phyloP scores from a whole-genome alignment of 92 coral and sea anemone genomes.

The Zoanthus gigantus region DNA sequence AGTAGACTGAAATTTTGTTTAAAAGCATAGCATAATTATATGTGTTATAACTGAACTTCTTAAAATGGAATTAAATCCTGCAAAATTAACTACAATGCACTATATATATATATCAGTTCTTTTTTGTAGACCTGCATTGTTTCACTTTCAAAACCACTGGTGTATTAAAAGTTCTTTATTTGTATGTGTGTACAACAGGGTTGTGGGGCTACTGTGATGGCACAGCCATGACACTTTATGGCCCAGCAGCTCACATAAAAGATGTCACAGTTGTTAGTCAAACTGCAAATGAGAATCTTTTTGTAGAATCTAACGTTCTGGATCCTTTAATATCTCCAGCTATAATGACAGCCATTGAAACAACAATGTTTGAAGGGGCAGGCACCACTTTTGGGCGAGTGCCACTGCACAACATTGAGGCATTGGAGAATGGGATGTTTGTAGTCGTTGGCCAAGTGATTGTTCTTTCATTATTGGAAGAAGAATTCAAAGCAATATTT shows the following conservation, averaged over 20 bases:
- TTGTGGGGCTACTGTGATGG: not conserved
- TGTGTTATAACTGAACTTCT: not conserved
- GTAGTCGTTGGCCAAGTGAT: conserved; percentile 1
- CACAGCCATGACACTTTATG: not conserved
- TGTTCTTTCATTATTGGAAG: conserved; percentile 20
- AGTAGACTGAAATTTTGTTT: not conserved
- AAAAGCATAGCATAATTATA: not conserved
- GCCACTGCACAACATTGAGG: conserved; percentile 31
- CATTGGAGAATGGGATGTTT: conserved; percentile 31
- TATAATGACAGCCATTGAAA: conserved; percentile 44
- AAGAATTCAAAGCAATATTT: conserved; percentile 47
- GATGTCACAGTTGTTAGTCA: not conserved
- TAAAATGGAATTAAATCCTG: not conserved
- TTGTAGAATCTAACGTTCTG: conserved; percentile 1
- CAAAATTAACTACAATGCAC: not conserved
- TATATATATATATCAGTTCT: not conserved
- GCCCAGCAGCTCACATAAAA: conserved; percentile 6
- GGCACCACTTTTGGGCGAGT: conserved; percentile 39
- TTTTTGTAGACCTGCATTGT: not conserved
- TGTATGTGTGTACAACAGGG: conserved; percentile 1
- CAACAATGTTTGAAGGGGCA: conserved; percentile 41
- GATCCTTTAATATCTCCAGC: conserved; percentile 42
- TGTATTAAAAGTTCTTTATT: not conserved
- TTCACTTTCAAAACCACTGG: not conserved
- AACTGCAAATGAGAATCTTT: not conserved